Evolutionary conservation across 1,140 invertebrate genomes (phyloP).

Genomic region (Calephelis nemesis): DNA sequence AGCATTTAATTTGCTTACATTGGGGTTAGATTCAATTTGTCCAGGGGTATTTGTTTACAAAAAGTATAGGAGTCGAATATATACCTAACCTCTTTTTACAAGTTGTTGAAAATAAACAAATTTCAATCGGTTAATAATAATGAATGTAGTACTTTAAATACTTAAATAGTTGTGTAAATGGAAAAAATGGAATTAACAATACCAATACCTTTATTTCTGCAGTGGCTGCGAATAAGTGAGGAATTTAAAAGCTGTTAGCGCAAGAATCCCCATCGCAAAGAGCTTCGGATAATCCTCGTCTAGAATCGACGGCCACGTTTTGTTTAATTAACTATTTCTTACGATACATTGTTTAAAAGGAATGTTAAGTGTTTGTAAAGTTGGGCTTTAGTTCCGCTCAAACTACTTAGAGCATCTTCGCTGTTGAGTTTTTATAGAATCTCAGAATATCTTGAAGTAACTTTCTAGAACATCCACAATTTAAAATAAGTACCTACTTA

Average conservation of each 20-base stretch:
- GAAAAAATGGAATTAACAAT: no score
- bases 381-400: not conserved
- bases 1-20: no score
- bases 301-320: conserved; percentile 31
- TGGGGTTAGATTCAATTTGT: no score
- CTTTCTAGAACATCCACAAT: not conserved
- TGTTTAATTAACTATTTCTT: conserved; percentile 42
- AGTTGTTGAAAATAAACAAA: no score
- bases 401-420: conserved; percentile 5
- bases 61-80: no score
- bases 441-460: not conserved
- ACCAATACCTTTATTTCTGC: conserved; percentile 13
- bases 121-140: no score
- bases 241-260: conserved; percentile 42
- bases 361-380: conserved; percentile 25
- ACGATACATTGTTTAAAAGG: conserved; percentile 33
- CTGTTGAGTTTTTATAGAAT: not conserved
- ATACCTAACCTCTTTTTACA: no score
- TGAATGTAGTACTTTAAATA: no score
- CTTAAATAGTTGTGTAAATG: no score
- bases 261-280: conserved; percentile 33
- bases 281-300: conserved; percentile 33
- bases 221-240: conserved; percentile 24
- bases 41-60: no score
- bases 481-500: no score